Conservation (phyloP, 2,797 vertebrate species). For the Malurus splendens region DNA sequence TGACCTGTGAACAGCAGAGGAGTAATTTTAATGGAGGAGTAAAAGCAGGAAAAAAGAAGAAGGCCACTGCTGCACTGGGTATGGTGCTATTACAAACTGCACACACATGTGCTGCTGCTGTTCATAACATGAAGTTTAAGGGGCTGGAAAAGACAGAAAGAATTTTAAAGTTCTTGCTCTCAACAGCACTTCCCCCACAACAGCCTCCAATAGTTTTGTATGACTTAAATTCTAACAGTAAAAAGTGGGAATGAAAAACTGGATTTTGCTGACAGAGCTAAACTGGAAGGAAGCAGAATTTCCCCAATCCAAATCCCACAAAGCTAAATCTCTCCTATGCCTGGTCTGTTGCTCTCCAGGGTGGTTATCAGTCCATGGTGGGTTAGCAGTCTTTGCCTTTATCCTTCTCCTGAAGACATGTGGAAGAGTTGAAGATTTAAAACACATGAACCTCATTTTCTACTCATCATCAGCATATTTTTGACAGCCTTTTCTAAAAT, state of each 20-base stretch:
- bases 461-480: background rate
- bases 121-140: background rate
- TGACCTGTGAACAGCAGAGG: background rate
- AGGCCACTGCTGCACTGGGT: background rate
- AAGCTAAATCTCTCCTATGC: background rate
- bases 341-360: background rate
- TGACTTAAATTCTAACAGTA: background rate
- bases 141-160: background rate
- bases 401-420: background rate
- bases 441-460: background rate
- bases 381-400: background rate
- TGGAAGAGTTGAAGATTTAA: background rate
- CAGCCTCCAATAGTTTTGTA: background rate
- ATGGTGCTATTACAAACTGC: background rate
- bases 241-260: background rate
- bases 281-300: rapidly evolving
- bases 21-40: background rate
- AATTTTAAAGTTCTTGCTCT: background rate
- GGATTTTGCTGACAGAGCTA: background rate
- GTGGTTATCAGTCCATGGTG: background rate
- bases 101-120: rapidly evolving
- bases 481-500: background rate
- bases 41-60: background rate
- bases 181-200: background rate
- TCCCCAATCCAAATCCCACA: background rate